Evolutionary conservation across 1,140 invertebrate species (phyloP).

Genomic region (Nixonia krombeini): DNA sequence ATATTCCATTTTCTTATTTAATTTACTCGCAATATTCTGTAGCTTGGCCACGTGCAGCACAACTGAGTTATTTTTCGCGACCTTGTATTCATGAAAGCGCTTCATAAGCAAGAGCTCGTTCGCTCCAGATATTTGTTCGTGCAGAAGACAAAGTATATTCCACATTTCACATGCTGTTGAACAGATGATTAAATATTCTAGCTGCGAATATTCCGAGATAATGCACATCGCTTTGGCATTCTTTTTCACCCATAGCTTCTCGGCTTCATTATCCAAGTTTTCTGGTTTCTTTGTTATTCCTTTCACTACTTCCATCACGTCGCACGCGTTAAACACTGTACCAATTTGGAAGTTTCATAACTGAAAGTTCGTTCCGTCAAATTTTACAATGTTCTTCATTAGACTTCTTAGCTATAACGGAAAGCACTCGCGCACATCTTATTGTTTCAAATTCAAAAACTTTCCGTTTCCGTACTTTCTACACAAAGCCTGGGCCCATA

Average conservation of each 20-base stretch:
- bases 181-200: conserved; percentile 21
- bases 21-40: conserved; percentile 23
- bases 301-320: too few relatives aligned
- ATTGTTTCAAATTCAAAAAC: too few relatives aligned
- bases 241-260: conserved; percentile 17
- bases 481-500: conserved; percentile 27
- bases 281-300: too few relatives aligned
- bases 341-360: conserved; percentile 24
- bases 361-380: conserved; percentile 21
- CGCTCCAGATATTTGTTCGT: conserved; percentile 35
- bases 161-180: conserved; percentile 27
- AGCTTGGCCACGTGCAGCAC: conserved; percentile 36
- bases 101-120: conserved; percentile 30
- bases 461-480: too few relatives aligned
- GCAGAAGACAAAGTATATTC: conserved; percentile 5
- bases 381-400: conserved; percentile 5
- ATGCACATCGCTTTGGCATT: conserved; percentile 25
- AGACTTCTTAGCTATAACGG: not conserved
- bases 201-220: conserved; percentile 12
- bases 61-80: conserved; percentile 20
- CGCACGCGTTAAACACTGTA: too few relatives aligned
- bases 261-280: not conserved
- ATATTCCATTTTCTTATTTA: conserved; percentile 14
- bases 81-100: conserved; percentile 19
- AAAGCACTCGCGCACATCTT: not conserved